Percentiles rank a stretch among this genome's conserved stretches.
Conservation (phyloP, 2,888 invertebrate species). For the Calameuta idolon region DNA sequence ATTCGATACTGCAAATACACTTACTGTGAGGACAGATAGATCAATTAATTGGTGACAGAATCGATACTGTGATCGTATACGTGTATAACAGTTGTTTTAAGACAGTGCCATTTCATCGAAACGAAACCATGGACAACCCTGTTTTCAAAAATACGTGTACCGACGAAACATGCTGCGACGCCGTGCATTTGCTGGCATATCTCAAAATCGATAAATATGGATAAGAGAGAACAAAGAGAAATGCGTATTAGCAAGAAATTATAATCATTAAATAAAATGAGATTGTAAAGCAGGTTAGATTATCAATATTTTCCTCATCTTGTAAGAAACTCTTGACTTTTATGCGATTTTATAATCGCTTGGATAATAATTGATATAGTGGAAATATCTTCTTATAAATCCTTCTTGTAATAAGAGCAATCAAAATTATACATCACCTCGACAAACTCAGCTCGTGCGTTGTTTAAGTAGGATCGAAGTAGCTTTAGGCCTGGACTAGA, state of each 20-base stretch:
- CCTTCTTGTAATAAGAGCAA: constrained; percentile 26
- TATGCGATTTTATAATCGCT: neutral
- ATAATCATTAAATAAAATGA: constrained; percentile 16
- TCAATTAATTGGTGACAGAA: neutral
- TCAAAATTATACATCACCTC: constrained; percentile 52
- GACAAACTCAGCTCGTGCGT: constrained; percentile 59
- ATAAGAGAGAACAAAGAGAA: constrained; percentile 21
- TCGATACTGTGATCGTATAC: neutral
- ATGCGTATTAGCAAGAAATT: constrained; percentile 21
- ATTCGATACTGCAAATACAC: neutral
- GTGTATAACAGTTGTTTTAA: neutral
- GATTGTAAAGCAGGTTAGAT: constrained; percentile 2
- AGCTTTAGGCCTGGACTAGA: constrained; percentile 64
- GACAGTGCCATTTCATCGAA: neutral
- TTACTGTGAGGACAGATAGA: neutral
- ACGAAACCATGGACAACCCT: neutral
- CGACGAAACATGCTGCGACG: constrained; percentile 47
- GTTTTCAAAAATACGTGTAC: constrained; percentile 4
- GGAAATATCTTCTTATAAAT: neutral
- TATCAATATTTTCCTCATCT: neutral
- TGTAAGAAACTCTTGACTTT: neutral
- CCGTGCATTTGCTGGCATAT: constrained; percentile 51
- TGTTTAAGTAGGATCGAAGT: constrained; percentile 59
- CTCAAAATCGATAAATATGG: constrained; percentile 33
- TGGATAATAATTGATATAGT: neutral